A percentile compares a stretch with the other conserved stretches of the same genome.
Evolutionary conservation across 2,888 invertebrate genomes (phyloP).

Genomic region (Drosophila suboccidentalis): DNA sequence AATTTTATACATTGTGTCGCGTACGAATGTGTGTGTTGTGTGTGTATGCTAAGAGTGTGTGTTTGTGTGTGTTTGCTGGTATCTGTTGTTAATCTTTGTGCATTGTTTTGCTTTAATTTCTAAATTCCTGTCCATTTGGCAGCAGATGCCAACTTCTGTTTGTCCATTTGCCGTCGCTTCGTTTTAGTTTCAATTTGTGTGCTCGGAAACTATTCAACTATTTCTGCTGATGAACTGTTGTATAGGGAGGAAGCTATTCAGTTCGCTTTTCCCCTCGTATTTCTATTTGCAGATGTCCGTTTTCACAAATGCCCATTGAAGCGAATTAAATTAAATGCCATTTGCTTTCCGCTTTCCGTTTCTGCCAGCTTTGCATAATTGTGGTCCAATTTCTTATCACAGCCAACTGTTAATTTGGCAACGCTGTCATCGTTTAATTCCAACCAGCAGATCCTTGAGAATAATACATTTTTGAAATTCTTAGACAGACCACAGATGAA

Average conservation of each 20-base stretch:
- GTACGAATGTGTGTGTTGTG: conserved; percentile 21
- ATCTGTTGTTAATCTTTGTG: conserved; percentile 74
- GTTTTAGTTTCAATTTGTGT: conserved; percentile 8
- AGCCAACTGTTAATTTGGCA: conserved; percentile 26
- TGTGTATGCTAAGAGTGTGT: neutral
- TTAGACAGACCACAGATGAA: conserved; percentile 2
- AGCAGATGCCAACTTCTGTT: conserved; percentile 63
- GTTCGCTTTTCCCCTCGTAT: conserved; percentile 1
- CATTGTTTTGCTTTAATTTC: conserved; percentile 79
- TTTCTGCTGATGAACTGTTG: conserved; percentile 59
- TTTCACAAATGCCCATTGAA: conserved; percentile 33
- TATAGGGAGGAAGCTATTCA: conserved; percentile 7
- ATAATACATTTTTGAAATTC: neutral
- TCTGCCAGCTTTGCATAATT: conserved; percentile 54
- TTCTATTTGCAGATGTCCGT: conserved; percentile 26
- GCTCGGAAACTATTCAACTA: conserved; percentile 46
- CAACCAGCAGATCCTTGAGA: neutral
- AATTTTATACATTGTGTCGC: conserved; percentile 54
- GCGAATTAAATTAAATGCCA: conserved; percentile 70
- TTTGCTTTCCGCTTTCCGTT: conserved; percentile 33
- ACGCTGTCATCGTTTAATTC: conserved; percentile 3
- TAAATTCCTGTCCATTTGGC: conserved; percentile 72
- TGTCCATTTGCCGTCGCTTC: conserved; percentile 49
- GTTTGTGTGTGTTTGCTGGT: conserved; percentile 21
- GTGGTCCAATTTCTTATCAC: conserved; percentile 40